Percentiles rank a stretch among this genome's conserved stretches.
These are phyloP conservation scores for Anhinga anhinga DNA, from an alignment of 2,113 vertebrate genomes.

Conservation along the genomic window DNA sequence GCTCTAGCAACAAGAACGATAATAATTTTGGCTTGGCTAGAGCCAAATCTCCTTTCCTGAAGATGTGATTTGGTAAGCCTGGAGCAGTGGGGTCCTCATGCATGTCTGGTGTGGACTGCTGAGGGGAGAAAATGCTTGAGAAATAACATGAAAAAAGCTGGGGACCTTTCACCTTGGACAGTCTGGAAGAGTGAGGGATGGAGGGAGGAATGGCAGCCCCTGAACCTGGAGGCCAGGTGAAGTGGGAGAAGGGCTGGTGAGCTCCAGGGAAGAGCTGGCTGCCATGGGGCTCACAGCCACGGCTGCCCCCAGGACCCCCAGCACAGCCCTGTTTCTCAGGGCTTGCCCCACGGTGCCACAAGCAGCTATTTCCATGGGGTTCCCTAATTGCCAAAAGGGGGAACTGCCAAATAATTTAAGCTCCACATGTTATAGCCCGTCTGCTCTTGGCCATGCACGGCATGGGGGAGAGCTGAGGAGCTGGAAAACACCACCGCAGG, in stretches of 20 bases:
- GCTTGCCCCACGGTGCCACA: rapidly evolving
- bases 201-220: background rate
- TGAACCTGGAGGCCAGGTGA: background rate
- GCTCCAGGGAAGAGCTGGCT: background rate
- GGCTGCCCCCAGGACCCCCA: background rate
- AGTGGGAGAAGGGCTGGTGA: background rate
- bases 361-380: background rate
- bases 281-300: background rate
- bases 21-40: background rate
- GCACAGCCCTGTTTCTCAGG: background rate
- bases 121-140: background rate
- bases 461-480: background rate
- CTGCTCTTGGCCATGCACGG: background rate
- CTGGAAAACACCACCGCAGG: background rate
- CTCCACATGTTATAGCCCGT: rapidly evolving
- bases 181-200: background rate
- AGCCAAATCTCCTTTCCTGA: background rate
- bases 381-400: background rate
- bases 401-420: background rate
- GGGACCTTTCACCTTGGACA: background rate
- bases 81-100: background rate
- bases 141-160: background rate
- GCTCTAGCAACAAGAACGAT: background rate
- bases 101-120: background rate
- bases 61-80: background rate